Percentiles rank a stretch among this genome's conserved stretches.
These are phyloP conservation scores for Mystacornis crossleyi DNA, from an alignment of 2,113 vertebrate genomes.

Conservation along the genomic window DNA sequence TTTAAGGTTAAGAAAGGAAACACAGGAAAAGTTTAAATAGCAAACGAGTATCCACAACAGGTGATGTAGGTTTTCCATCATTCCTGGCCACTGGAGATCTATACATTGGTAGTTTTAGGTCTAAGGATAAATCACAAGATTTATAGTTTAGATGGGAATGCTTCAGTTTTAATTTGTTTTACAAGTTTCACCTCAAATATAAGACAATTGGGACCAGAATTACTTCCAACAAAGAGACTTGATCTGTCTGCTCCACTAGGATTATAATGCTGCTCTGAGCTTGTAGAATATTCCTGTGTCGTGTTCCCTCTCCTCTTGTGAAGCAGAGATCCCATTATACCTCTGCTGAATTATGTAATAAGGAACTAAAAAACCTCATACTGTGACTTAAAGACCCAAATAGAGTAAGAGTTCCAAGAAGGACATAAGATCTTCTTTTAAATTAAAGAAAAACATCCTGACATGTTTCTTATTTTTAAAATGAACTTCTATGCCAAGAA, in stretches of 20 bases:
- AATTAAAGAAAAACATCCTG: background rate
- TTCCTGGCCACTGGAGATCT: background rate
- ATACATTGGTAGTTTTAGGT: background rate
- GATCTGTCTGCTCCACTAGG: background rate
- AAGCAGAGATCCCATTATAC: background rate
- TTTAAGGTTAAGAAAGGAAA: background rate
- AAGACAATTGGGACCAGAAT: background rate
- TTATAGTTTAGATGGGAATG: background rate
- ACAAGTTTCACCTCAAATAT: background rate
- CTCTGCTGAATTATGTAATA: background rate
- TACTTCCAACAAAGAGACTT: background rate
- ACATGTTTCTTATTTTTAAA: background rate
- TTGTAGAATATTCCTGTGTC: background rate
- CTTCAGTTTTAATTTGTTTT: background rate
- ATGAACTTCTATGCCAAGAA: background rate
- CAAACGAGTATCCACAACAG: background rate
- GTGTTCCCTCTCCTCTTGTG: background rate
- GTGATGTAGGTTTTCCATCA: background rate
- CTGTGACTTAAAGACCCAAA: background rate
- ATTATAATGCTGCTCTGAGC: background rate
- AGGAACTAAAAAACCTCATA: background rate
- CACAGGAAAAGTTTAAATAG: background rate
- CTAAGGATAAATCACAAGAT: background rate
- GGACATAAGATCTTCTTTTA: background rate
- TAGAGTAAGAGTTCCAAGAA: background rate